Percentiles rank a stretch among this genome's conserved stretches.
Evolutionary conservation across 2,797 vertebrate genomes (phyloP).

Genomic region (Atherinosoma microstoma): DNA sequence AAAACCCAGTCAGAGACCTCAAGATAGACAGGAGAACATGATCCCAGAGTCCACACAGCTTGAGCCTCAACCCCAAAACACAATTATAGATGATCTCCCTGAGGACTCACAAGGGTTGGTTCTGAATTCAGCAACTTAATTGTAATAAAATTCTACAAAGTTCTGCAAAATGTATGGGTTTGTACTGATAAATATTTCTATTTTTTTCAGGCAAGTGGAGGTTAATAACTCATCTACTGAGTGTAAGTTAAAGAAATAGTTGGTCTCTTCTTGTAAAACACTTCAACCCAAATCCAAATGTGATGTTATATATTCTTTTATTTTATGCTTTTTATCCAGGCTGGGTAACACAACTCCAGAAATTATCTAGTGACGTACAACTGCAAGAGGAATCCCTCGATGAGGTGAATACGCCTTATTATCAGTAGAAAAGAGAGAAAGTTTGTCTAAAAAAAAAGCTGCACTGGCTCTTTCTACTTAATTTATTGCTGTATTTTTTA

Average conservation of each 20-base stretch:
- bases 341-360: slow-evolving; percentile 67
- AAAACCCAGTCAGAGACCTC: background rate
- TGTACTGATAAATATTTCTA: background rate
- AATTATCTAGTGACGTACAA: slow-evolving; percentile 35
- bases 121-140: background rate
- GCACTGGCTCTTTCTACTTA: background rate
- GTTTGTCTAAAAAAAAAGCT: background rate
- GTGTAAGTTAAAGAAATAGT: slow-evolving; percentile 32
- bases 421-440: background rate
- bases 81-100: slow-evolving; percentile 31
- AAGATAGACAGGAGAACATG: background rate
- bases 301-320: background rate
- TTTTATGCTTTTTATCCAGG: slow-evolving; percentile 14
- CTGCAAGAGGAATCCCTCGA: slow-evolving; percentile 51
- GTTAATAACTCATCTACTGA: background rate
- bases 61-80: slow-evolving; percentile 43
- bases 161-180: background rate
- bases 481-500: no score
- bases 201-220: slow-evolving; percentile 23
- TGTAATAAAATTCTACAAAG: background rate
- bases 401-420: slow-evolving; percentile 45
- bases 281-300: background rate
- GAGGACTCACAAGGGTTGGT: slow-evolving; percentile 22
- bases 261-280: background rate
- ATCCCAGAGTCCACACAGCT: background rate